A percentile compares a stretch with the other conserved stretches of the same genome.
Evolutionary conservation across 2,797 vertebrate species (phyloP).

Genomic region (Gila robusta): DNA sequence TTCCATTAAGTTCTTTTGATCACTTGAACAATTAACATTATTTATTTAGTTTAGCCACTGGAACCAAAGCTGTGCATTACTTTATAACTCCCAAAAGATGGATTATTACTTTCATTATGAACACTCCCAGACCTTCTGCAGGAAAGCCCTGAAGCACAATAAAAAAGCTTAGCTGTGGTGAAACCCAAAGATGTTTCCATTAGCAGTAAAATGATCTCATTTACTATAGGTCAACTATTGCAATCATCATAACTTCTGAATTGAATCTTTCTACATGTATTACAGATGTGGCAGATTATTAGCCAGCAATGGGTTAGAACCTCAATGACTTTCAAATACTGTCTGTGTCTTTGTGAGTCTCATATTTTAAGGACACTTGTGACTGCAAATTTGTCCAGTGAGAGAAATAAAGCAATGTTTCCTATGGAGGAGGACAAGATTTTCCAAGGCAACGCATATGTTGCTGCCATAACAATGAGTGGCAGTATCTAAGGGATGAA

Average conservation of each 20-base stretch:
- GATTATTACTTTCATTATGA: conserved; percentile 60
- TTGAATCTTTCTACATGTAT: not conserved
- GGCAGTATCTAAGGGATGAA: conserved; percentile 56
- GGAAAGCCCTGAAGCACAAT: conserved; percentile 64
- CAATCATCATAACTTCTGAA: not conserved
- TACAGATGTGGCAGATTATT: not conserved
- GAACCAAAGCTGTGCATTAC: conserved; percentile 43
- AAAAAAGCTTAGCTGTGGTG: conserved; percentile 66
- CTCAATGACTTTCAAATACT: not conserved
- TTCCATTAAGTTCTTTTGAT: conserved; percentile 40
- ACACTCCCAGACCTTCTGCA: conserved; percentile 63
- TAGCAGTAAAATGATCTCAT: conserved; percentile 19
- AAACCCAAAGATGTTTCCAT: conserved; percentile 47
- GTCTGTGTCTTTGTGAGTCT: not conserved
- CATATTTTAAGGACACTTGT: conserved; percentile 38
- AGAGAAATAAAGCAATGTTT: conserved; percentile 63
- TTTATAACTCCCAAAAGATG: conserved; percentile 54
- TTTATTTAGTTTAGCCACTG: conserved; percentile 53
- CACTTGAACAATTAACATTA: conserved; percentile 29
- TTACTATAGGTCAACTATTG: not conserved
- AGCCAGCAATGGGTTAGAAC: not conserved
- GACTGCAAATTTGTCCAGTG: conserved; percentile 37
- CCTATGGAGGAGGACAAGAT: conserved; percentile 64
- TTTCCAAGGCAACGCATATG: conserved; percentile 72
- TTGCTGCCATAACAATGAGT: conserved; percentile 68